Percentiles rank a stretch among this genome's conserved stretches.
phyloP scores from a whole-genome alignment of 2,888 invertebrate species.

The Arrhopalites spinosus region DNA sequence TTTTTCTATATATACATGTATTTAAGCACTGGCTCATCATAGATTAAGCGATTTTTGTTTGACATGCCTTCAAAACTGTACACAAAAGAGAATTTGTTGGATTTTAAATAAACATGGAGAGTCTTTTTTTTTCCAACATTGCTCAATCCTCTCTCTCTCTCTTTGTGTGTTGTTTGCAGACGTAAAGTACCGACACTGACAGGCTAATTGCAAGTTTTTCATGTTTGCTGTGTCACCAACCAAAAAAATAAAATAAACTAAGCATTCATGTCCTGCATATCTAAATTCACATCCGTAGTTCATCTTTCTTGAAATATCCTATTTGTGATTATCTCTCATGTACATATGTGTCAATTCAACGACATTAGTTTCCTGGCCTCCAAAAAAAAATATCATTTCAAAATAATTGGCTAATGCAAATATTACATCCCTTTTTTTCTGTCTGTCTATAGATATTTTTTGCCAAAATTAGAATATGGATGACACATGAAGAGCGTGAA shows the following conservation, averaged over 20 bases:
- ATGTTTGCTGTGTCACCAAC: not conserved
- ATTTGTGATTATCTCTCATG: not conserved
- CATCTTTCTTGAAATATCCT: constrained; percentile 9
- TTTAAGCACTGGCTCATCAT: not conserved
- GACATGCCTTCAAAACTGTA: not conserved
- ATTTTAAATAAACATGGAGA: not conserved
- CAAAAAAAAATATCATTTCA: constrained; percentile 13
- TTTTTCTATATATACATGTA: not conserved
- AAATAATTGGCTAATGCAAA: constrained; percentile 13
- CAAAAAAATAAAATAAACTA: too few species aligned
- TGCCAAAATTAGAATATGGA: not conserved
- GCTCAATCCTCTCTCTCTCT: not conserved
- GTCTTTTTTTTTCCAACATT: not conserved
- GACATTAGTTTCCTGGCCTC: constrained; percentile 16
- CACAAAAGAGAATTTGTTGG: constrained; percentile 5
- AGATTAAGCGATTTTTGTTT: constrained; percentile 1
- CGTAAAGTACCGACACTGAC: constrained; percentile 3
- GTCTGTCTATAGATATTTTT: not conserved
- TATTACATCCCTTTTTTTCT: not conserved
- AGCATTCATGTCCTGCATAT: constrained; percentile 19
- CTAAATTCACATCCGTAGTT: constrained; percentile 27
- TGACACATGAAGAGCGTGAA: not conserved
- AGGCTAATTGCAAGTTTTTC: not conserved
- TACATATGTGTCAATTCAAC: not conserved
- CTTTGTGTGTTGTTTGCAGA: not conserved